Base-by-base conservation (phyloP, 2,888 invertebrate genomes). In the Crocallis elinguaria region DNA sequence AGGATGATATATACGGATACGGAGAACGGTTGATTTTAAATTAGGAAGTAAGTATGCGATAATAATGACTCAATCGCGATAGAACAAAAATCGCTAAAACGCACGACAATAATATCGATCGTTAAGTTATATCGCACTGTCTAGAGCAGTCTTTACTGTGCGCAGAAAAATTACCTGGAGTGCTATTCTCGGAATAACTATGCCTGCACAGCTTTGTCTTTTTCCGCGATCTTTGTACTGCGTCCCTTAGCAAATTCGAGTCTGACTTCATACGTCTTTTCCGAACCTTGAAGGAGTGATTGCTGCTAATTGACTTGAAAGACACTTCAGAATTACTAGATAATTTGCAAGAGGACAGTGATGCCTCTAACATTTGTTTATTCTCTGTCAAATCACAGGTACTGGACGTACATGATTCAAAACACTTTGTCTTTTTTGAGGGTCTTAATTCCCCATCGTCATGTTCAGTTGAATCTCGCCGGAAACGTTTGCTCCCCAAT, bases 291-390 rank as follows among this genome's bases (percentile, higher is more conserved):
- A 67, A 84, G 1, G 88, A 85, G 55, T 77, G 76, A 53, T 82
- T 87, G 49, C 86, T 90, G 49, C 77, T 82, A 12, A 85, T 66
- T 1, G 90, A 90, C 66, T 89, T 91, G 60, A 89, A 91, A 1
- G 90, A 91, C 16, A 43, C 37, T 33, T 64, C 64, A 21, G 64
- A 64, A 39, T 54, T 58, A 21, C 88, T 86, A 11, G 83, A 83
- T 23, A 84, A 46, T 14, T 69, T 71, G 53, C 73, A 74, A 1
- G 78, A 70, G 13, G 77, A 74, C 6, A 61, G 48, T n/a, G 72
- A 70, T 23, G 64, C 61, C n/a, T 49, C 66, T 21, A 66, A 17
- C 4, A 66, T 55, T 13, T 57, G 23, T 41, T 73, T 79, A 35
- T 66, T 59, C 4, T 84, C 82, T 3, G 66, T 73, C 38, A 79